phyloP scores from a whole-genome alignment of 1,140 invertebrate species.

The Lineus longissimus region DNA sequence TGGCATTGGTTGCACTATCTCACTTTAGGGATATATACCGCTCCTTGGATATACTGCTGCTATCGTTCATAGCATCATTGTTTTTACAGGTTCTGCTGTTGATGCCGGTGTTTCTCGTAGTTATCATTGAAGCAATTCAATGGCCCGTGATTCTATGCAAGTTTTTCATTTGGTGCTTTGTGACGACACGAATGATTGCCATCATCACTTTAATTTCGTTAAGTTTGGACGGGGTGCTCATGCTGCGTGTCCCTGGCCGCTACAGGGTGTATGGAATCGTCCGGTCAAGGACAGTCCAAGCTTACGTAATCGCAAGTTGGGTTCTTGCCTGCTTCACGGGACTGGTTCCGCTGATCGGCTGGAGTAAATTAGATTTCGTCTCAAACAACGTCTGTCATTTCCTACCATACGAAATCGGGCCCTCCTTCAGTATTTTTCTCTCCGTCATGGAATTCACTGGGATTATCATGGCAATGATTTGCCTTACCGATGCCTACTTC shows the following conservation, averaged over 20 bases:
- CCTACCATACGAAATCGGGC: neutral
- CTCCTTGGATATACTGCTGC: neutral
- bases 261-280: neutral
- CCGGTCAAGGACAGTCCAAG: neutral
- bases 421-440: slow-evolving; percentile 3
- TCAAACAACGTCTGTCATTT: neutral
- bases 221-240: neutral
- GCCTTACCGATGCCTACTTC: neutral
- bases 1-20: neutral
- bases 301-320: neutral
- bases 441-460: neutral
- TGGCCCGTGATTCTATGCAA: slow-evolving; percentile 1
- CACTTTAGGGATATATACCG: neutral
- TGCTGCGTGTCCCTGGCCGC: neutral
- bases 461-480: neutral
- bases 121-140: neutral
- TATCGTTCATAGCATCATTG: neutral
- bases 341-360: neutral
- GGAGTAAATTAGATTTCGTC: neutral
- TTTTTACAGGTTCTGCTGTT: neutral
- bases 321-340: neutral
- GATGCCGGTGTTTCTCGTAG: neutral
- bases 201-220: slow-evolving; percentile 1
- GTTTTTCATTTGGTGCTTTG: slow-evolving; percentile 3
- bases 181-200: neutral